A percentile compares a stretch with the other conserved stretches of the same genome.
Conservation (phyloP, 2,888 invertebrate genomes). For the Yponomeuta malinellus region DNA sequence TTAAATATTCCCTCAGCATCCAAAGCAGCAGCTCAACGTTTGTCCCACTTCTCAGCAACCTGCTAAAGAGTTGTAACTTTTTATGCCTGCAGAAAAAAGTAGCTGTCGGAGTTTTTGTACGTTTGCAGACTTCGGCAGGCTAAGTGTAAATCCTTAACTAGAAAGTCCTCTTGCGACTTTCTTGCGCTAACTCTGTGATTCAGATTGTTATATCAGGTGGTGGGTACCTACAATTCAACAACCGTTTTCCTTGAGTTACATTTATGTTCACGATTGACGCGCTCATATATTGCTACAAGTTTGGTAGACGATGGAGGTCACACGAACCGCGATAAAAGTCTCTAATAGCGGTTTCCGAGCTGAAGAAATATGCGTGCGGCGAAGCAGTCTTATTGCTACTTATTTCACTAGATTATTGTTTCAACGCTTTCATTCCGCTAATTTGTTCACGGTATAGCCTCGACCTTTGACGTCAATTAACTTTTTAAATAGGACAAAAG, state of each 20-base stretch:
- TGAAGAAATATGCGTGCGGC: constrained; percentile 9
- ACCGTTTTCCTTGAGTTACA: background rate
- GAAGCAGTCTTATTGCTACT: constrained; percentile 1
- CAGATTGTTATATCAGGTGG: too few relatives aligned
- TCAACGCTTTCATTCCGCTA: constrained; percentile 6
- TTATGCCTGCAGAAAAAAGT: background rate
- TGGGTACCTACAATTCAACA: background rate
- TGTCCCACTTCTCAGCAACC: background rate
- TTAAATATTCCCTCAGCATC: background rate
- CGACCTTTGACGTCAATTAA: constrained; percentile 1
- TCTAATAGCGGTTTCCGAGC: constrained; percentile 4
- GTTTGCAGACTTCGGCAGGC: background rate
- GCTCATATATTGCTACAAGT: background rate
- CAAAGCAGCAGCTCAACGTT: background rate
- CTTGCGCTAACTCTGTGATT: too few relatives aligned
- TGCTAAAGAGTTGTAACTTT: background rate
- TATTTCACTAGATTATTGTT: constrained; percentile 10
- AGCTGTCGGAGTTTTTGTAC: background rate
- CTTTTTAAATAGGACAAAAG: background rate
- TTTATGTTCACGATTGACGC: background rate
- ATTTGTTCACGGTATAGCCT: constrained; percentile 6
- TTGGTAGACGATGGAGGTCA: constrained; percentile 8
- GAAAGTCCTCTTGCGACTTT: too few relatives aligned
- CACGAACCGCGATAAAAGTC: background rate
- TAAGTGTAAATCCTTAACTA: background rate